Evolutionary conservation across 2,888 invertebrate species (phyloP).

Genomic region (Cerastis leucographa): DNA sequence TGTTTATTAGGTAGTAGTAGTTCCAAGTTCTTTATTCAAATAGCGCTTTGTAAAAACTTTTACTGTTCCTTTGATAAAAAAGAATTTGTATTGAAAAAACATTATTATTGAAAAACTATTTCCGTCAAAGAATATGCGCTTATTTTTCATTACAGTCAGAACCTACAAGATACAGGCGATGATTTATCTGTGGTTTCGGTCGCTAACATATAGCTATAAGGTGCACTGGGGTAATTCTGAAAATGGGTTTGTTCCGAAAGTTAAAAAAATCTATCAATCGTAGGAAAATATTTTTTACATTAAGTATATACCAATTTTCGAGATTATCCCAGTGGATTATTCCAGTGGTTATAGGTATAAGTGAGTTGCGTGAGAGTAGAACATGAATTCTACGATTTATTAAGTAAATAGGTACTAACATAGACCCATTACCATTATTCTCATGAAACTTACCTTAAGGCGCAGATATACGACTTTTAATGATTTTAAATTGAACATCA

Average conservation of each 20-base stretch:
- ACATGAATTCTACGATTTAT: background rate
- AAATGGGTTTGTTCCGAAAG: no score
- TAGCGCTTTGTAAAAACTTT: background rate
- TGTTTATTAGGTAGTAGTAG: slow-evolving; percentile 11
- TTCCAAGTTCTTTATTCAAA: slow-evolving; percentile 12
- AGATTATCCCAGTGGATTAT: no score
- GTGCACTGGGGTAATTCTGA: no score
- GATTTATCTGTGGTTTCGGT: background rate
- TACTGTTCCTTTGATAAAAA: background rate
- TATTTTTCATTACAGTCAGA: background rate
- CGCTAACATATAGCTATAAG: background rate
- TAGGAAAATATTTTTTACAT: no score
- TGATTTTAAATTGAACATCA: no score
- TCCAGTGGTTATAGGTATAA: no score
- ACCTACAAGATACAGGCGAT: background rate
- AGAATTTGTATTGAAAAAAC: background rate
- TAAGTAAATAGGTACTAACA: background rate
- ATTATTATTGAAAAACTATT: background rate
- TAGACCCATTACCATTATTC: background rate
- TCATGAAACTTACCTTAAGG: background rate
- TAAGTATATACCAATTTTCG: no score
- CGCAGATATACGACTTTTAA: no score
- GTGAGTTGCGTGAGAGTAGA: background rate
- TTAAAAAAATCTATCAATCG: no score
- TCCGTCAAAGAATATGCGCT: background rate